A percentile compares a stretch with the other conserved stretches of the same genome.
Conservation (phyloP, 1,140 invertebrate genomes). For the Mactra quadrangularis region DNA sequence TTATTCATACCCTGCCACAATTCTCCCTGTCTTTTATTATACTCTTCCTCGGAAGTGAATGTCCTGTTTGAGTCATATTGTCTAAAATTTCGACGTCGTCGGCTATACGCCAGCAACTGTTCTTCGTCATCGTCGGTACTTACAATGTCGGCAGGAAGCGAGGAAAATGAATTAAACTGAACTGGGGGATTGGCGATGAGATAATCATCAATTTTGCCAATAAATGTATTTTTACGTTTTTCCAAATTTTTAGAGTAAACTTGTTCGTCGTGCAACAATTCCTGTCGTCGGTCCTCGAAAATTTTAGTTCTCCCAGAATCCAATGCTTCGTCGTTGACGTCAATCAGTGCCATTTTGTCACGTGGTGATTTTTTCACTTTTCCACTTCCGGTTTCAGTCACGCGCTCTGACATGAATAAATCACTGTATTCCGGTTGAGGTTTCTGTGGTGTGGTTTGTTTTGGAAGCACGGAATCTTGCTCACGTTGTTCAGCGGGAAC, state of each 20-base stretch:
- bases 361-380: conserved; percentile 39
- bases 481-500: conserved; percentile 33
- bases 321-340: conserved; percentile 39
- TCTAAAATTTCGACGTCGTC: conserved; percentile 40
- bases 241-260: conserved; percentile 61
- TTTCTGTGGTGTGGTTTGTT: conserved; percentile 36
- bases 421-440: conserved; percentile 26
- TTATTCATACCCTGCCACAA: conserved; percentile 74
- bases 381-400: conserved; percentile 49
- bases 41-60: conserved; percentile 71
- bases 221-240: conserved; percentile 71
- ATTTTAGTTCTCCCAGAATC: conserved; percentile 44
- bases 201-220: conserved; percentile 73
- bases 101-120: conserved; percentile 28
- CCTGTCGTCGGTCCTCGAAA: conserved; percentile 71
- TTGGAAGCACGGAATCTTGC: background rate
- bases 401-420: conserved; percentile 51
- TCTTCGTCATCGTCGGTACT: conserved; percentile 55
- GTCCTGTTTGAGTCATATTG: conserved; percentile 67
- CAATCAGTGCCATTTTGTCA: conserved; percentile 49
- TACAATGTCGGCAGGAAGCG: conserved; percentile 15
- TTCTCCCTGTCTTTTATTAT: conserved; percentile 67
- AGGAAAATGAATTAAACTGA: conserved; percentile 25
- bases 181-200: conserved; percentile 66
- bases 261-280: conserved; percentile 75